Base-by-base conservation (phyloP, 2,113 vertebrate genomes). In the Microtus richardsoni region DNA sequence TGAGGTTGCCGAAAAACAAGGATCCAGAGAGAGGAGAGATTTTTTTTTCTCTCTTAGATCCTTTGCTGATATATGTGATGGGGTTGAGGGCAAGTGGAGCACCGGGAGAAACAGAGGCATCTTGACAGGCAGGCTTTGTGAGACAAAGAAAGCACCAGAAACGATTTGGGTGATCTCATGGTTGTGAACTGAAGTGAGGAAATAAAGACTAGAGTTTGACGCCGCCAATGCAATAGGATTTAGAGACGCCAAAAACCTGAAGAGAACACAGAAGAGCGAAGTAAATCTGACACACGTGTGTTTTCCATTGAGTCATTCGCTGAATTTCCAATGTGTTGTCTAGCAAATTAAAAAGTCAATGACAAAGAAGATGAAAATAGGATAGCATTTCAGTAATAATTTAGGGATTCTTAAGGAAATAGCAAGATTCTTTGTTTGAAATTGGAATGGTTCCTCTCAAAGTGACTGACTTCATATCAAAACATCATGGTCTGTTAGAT, bases 321-420 rank as follows among this genome's bases (percentile, higher is more conserved):
- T 68, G 54, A 91, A 54, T 91, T 91, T 26, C 74, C 78, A 75
- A 41, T 47, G 28, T 26, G 17, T 14, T 80, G 39, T 33, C 7
- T 54, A 77, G n/a, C 30, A 41, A 89, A 58, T 22, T 3, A 33
- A 49, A 91, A 26, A 58, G 13, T 3, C 13, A 88, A 2, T 84
- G 44, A 75, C 7, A 83, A 83, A 75, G 9, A 26, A 89, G 33
- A 17, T 44, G 68, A 62, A 94, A 71, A 54, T 80, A 77, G 41
- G 91, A 47, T 33, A 44, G 16, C 62, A 12, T 36, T 89, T 88
- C 78, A 94, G 60, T 3, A 52, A 71, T 91, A 89, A 91, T 73
- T 89, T 28, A 93, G 44, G 21, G 54, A 71, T 36, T 87, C 11
- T 17, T 17, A 77, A 62, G 33, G 33, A 36, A 86, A 87, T 9